Percentiles rank a stretch among this genome's conserved stretches.
These are phyloP conservation scores for Calidris pygmaea DNA, from an alignment of 2,113 vertebrate genomes.

Conservation along the genomic window DNA sequence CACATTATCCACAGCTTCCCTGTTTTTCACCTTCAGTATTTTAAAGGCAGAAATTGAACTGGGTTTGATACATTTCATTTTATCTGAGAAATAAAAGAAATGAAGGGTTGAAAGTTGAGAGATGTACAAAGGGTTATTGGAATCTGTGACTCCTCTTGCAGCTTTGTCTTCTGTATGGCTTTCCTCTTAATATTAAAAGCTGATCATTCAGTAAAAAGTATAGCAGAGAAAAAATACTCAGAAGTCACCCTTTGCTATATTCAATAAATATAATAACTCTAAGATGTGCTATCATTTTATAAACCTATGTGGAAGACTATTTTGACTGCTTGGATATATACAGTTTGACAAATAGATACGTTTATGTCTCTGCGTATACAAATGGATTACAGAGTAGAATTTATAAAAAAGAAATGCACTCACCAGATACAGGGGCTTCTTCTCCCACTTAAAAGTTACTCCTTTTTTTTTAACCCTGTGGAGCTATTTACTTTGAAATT, in stretches of 20 bases:
- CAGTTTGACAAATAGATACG: not conserved
- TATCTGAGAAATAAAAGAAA: conserved; percentile 4
- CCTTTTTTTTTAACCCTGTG: not conserved
- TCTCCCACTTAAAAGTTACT: not conserved
- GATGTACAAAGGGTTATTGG: conserved; percentile 16
- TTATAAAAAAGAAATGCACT: not conserved
- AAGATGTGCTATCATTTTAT: not conserved
- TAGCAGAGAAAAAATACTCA: not conserved
- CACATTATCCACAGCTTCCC: not conserved
- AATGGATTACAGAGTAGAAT: not conserved
- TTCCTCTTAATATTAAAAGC: conserved; percentile 23
- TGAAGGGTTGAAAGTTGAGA: conserved; percentile 9
- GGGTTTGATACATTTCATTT: conserved; percentile 41
- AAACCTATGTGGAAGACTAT: not conserved
- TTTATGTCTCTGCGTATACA: not conserved
- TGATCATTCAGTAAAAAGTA: conserved; percentile 18
- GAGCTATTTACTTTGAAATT: conserved; percentile 40
- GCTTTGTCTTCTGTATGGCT: conserved; percentile 7
- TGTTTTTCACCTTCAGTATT: not conserved
- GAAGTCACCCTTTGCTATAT: not conserved
- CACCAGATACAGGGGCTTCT: not conserved
- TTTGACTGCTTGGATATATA: not conserved
- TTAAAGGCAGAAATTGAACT: conserved; percentile 23
- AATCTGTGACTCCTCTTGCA: conserved; percentile 1
- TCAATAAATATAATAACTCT: not conserved